Conservation (phyloP, 1,140 invertebrate genomes). For the Aphidius ervi region DNA sequence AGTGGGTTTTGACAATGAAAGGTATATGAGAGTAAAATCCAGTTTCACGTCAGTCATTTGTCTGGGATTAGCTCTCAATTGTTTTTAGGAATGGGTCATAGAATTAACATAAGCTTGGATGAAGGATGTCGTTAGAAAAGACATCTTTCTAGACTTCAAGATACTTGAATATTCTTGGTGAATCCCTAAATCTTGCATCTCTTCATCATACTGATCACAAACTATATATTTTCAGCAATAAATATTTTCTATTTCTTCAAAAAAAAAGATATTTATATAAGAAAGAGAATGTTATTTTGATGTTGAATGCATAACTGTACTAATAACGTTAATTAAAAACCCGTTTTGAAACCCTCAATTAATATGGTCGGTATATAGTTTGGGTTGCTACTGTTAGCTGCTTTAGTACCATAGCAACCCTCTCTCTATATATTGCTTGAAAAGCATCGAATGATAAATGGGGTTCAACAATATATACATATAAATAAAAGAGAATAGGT, state of each 20-base stretch:
- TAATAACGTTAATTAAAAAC: slow-evolving; percentile 54
- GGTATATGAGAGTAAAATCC: slow-evolving; percentile 16
- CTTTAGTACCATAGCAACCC: background rate
- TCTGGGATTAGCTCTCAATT: slow-evolving; percentile 52
- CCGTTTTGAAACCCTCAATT: slow-evolving; percentile 44
- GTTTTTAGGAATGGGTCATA: slow-evolving; percentile 41
- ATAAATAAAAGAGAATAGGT: slow-evolving; percentile 16
- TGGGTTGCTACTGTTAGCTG: background rate
- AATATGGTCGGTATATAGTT: slow-evolving; percentile 36
- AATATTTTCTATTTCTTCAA: background rate
- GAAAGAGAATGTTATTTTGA: background rate
- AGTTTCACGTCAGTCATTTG: slow-evolving; percentile 48
- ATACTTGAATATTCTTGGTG: slow-evolving; percentile 27
- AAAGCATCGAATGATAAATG: slow-evolving; percentile 6
- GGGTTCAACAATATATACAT: slow-evolving; percentile 1
- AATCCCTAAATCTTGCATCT: slow-evolving; percentile 27
- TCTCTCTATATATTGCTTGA: background rate
- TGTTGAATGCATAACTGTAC: slow-evolving; percentile 28
- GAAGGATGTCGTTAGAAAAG: slow-evolving; percentile 43
- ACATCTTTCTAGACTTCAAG: slow-evolving; percentile 15
- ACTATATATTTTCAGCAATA: background rate
- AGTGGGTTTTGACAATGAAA: slow-evolving; percentile 8
- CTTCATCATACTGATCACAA: slow-evolving; percentile 6
- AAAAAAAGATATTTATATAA: background rate
- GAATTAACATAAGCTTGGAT: slow-evolving; percentile 55